phyloP scores from a whole-genome alignment of 1,140 invertebrate species.

The Drosophila triauraria region DNA sequence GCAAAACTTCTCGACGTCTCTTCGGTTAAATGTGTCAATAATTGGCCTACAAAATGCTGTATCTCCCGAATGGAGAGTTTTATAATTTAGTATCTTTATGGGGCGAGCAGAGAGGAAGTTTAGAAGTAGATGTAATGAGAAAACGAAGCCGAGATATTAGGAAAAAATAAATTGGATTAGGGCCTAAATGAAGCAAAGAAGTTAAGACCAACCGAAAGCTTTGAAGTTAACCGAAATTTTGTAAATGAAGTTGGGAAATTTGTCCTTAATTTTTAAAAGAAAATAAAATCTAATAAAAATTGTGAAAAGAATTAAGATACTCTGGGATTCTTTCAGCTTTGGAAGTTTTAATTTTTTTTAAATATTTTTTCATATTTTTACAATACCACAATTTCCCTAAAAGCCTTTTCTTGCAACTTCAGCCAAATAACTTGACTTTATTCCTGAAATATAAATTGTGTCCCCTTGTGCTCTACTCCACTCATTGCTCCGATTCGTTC shows the following conservation, averaged over 20 bases:
- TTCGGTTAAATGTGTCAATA: conserved; percentile 73
- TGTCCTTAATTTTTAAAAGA: not conserved
- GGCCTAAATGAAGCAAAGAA: conserved; percentile 3
- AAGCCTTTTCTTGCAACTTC: conserved; percentile 31
- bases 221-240: not conserved
- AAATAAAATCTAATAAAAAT: conserved; percentile 1
- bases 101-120: not conserved
- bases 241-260: not conserved
- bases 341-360: not conserved
- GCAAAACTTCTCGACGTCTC: conserved; percentile 30
- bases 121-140: not conserved
- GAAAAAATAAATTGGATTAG: conserved; percentile 25
- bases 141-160: not conserved
- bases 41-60: conserved; percentile 62
- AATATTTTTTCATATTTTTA: conserved; percentile 3
- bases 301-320: not conserved
- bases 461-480: conserved; percentile 25
- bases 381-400: not conserved
- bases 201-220: not conserved
- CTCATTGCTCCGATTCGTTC: conserved; percentile 30
- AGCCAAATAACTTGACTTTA: not conserved
- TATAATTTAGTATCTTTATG: conserved; percentile 11
- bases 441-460: not conserved
- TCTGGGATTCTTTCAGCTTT: not conserved
- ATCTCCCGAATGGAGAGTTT: conserved; percentile 21